Percentiles rank a stretch among this genome's conserved stretches.
Evolutionary conservation across 2,888 invertebrate genomes (phyloP).

Genomic region (Bombylius discolor): DNA sequence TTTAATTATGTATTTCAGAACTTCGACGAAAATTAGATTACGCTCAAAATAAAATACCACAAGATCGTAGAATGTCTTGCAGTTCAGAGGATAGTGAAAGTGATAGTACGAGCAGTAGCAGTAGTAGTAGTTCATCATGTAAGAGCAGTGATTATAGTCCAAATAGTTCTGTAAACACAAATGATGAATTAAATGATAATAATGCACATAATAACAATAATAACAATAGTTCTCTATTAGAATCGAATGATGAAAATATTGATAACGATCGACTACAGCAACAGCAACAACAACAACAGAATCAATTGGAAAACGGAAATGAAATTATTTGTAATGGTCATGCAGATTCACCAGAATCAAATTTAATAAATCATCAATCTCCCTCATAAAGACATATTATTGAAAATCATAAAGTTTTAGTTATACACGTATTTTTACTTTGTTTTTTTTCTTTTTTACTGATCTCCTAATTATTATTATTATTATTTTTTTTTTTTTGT

Average conservation of each 20-base stretch:
- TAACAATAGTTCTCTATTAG: conserved; percentile 3
- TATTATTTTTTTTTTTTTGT: too few relatives aligned
- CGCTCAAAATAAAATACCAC: conserved; percentile 24
- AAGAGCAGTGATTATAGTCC: neutral
- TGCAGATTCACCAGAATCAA: neutral
- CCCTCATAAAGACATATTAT: too few relatives aligned
- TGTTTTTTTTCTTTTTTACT: too few relatives aligned
- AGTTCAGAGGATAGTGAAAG: conserved; percentile 39
- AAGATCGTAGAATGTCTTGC: neutral
- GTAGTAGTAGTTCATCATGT: conserved; percentile 33
- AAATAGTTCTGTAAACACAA: neutral
- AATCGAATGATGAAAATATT: conserved; percentile 5
- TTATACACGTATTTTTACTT: too few relatives aligned
- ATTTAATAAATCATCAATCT: too few relatives aligned
- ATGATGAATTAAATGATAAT: neutral
- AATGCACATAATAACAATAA: too few relatives aligned
- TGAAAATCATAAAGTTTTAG: too few relatives aligned
- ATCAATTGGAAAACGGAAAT: neutral
- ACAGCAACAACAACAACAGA: neutral
- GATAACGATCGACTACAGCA: too few relatives aligned
- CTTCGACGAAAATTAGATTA: conserved; percentile 28
- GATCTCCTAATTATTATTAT: too few relatives aligned
- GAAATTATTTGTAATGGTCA: neutral
- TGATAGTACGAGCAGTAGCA: conserved; percentile 33
- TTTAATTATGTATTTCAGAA: conserved; percentile 20